These are phyloP conservation scores for Tiliacea aurago DNA, from an alignment of 2,888 invertebrate genomes.

Conservation along the genomic window DNA sequence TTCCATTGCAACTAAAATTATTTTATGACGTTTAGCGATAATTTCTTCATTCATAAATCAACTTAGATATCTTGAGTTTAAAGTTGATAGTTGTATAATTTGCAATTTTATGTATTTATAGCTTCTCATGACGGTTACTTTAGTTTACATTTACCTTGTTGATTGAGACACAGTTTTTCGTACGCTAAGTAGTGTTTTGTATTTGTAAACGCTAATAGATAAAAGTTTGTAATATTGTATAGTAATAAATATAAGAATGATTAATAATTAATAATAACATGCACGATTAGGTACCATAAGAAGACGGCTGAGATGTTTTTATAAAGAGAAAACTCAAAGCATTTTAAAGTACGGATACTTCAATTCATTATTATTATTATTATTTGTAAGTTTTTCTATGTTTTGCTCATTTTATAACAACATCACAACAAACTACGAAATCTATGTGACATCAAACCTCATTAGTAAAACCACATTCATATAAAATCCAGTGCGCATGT, in stretches of 20 bases:
- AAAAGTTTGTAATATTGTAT: neutral
- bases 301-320: constrained; percentile 10
- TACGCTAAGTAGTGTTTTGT: neutral
- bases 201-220: neutral
- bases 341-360: too few species aligned
- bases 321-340: neutral
- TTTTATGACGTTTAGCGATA: too few species aligned
- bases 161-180: neutral
- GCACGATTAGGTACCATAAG: constrained; percentile 36
- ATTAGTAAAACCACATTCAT: constrained; percentile 43
- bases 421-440: constrained; percentile 33
- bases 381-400: too few species aligned
- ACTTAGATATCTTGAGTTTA: too few species aligned
- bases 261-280: constrained; percentile 44
- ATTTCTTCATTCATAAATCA: too few species aligned
- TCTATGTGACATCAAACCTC: constrained; percentile 63
- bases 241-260: too few species aligned
- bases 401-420: constrained; percentile 6
- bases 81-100: too few species aligned
- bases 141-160: neutral
- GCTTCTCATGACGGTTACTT: too few species aligned
- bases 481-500: constrained; percentile 64
- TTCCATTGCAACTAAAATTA: too few species aligned
- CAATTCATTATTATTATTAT: too few species aligned
- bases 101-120: too few species aligned